These are phyloP conservation scores for Morpho achilles DNA, from an alignment of 2,888 invertebrate genomes.

Conservation along the genomic window DNA sequence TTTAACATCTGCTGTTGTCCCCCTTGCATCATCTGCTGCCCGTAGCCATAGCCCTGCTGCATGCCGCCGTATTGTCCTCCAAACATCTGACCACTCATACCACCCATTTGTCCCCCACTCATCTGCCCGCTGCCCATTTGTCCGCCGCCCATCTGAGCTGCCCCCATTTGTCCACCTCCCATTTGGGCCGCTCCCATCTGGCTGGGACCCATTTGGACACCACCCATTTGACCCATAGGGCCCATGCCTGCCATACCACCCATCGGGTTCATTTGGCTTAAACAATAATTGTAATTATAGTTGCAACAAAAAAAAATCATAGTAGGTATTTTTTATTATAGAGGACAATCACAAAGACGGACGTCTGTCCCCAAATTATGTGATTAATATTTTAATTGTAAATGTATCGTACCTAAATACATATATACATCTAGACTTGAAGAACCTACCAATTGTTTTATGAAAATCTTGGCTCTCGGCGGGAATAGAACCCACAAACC, in stretches of 20 bases:
- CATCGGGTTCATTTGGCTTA: conserved; percentile 73
- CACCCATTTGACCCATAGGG: conserved; percentile 57
- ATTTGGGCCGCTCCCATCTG: conserved; percentile 58
- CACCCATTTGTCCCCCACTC: conserved; percentile 59
- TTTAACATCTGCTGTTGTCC: conserved; percentile 76
- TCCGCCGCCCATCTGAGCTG: conserved; percentile 53
- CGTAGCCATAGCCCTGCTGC: conserved; percentile 76
- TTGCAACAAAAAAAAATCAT: too few relatives aligned
- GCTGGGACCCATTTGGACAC: conserved; percentile 61
- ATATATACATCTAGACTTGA: too few relatives aligned
- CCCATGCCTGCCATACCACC: conserved; percentile 67
- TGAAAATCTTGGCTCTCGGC: too few relatives aligned
- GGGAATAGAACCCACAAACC: too few relatives aligned
- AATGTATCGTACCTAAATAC: too few relatives aligned
- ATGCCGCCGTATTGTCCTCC: conserved; percentile 81
- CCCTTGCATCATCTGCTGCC: conserved; percentile 74
- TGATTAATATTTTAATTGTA: too few relatives aligned
- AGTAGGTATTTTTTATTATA: too few relatives aligned
- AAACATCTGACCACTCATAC: conserved; percentile 79
- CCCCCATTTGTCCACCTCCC: conserved; percentile 61
- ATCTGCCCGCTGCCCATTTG: conserved; percentile 62
- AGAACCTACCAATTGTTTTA: too few relatives aligned
- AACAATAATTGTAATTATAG: conserved; percentile 16
- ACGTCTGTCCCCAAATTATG: too few relatives aligned
- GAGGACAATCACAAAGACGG: too few relatives aligned